Evolutionary conservation across 2,888 invertebrate genomes (phyloP), one percentile per base, ranked within the genome.

Genomic region (Caenorhabditis becei): DNA sequence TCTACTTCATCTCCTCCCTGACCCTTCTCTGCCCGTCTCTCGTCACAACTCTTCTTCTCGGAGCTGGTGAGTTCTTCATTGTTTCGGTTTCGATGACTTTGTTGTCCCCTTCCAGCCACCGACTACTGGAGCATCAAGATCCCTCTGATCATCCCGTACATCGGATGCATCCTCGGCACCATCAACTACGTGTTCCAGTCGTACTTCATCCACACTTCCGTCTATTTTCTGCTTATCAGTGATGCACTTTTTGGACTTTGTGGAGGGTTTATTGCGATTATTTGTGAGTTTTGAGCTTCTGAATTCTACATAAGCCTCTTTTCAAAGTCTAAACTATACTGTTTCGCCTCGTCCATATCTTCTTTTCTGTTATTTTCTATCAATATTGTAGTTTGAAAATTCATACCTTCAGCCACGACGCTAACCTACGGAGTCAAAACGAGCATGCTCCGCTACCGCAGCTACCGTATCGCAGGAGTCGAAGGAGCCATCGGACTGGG

Each of bases 401-500:
- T 7, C 32, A 32, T 32, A 10, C 32, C 10, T 86, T n/a, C 67
- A 88, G 88, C 88, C 5, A 90, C 91, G 4, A 89, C 91, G 0
- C 90, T 91, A 77, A 91, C 92, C 35, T 92, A 92, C 82, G 86
- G 91, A 3, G 89, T 91, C 2, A 91, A 91, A 67, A 87, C 91
- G 11, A 88, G 91, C 14, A 65, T 84, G n/a, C 71, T 84, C 2
- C 80, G 84, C 11, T 80, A 87, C 32, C 89, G 91, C 58, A 91
- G 86, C 16, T 86, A 89, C 26, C 86, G 91, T 66, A 89, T 92
- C 23, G 92, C 92, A 1, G 88, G 91, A 44, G 84, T 91, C 58
- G 92, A 92, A 83, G 90, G 91, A 1, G 91, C 92, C 81, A 90
- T 91, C 53, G 92, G 91, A 61, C 65, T 92, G 32, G 90, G 92